Base-by-base conservation (phyloP, 2,888 invertebrate genomes). In the Pollenia angustigena region DNA sequence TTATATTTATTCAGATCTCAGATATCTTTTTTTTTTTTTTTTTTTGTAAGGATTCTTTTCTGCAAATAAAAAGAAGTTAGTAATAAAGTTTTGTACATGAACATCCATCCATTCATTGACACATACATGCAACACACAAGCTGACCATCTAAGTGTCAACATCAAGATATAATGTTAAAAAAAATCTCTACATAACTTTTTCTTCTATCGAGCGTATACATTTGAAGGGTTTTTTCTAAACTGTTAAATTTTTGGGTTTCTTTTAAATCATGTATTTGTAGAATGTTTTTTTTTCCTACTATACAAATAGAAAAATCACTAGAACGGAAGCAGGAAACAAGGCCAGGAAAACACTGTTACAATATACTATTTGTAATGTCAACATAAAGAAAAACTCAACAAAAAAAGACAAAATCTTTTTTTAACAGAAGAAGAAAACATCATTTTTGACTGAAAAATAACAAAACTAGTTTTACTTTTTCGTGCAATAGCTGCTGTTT, bases 291-390 rank as follows among this genome's bases (percentile, higher is more conserved):
- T 12, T 72, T 23, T 66, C 9, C 14, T 50, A 23, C 60, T 58
- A 72, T 69, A 60, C 52, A 83, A 86, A 83, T 66, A 81, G 54
- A 84, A 52, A 79, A 87, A 84, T 83, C 76, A 81, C 54, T 81
- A 71, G 23, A 86, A 71, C 71, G 86, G 83, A 86, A 80, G 76
- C 71, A 79, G 83, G 75, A 86, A 72, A 86, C 75, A 84, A 66
- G 84, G 54, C 58, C n/a, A 71, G 76, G 66, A 81, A 87, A 79
- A 76, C 32, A 71, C 69, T 81, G 62, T 72, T 58, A 60, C 76
- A 83, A 48, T 71, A 76, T 32, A 71, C 44, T 69, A 40, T 82
- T 64, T 71, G 58, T 46, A 74, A 62, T 71, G 64, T 64, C 74
- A 86, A 83, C 56, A 58, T 56, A 42, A 69, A 75, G 69, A 79